Percentiles rank a stretch among this genome's conserved stretches.
These are phyloP conservation scores for Netelia fuscicornis DNA, from an alignment of 2,888 invertebrate species.

Conservation along the genomic window DNA sequence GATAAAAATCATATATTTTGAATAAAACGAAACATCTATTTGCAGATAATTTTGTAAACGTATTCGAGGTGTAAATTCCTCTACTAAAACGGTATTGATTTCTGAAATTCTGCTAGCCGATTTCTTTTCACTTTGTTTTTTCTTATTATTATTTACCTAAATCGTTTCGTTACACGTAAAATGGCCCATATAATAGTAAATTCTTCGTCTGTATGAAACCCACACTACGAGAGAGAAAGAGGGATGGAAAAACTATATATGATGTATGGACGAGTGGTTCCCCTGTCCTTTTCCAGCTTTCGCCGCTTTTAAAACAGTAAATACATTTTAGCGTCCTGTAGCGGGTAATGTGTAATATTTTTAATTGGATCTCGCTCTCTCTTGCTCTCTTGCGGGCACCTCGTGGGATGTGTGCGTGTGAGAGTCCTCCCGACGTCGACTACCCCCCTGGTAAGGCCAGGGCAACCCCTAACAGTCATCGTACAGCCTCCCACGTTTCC, in stretches of 20 bases:
- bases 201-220: background rate
- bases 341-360: constrained; percentile 84
- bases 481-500: constrained; percentile 67
- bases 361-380: constrained; percentile 83
- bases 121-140: too few species aligned
- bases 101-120: too few species aligned
- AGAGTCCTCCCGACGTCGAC: constrained; percentile 20
- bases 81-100: too few species aligned
- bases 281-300: constrained; percentile 50
- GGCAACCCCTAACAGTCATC: constrained; percentile 56
- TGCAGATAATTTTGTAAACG: too few species aligned
- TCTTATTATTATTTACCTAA: background rate
- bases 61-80: too few species aligned
- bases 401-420: constrained; percentile 15
- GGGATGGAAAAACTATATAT: constrained; percentile 6
- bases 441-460: constrained; percentile 22
- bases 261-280: constrained; percentile 34
- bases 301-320: constrained; percentile 82
- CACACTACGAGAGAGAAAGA: constrained; percentile 20
- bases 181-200: background rate
- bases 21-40: too few species aligned
- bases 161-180: background rate
- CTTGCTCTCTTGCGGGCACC: constrained; percentile 45
- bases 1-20: too few species aligned
- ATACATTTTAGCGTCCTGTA: constrained; percentile 82